Evolutionary conservation across 2,797 vertebrate genomes (phyloP).

Genomic region (Thripadectes ignobilis): DNA sequence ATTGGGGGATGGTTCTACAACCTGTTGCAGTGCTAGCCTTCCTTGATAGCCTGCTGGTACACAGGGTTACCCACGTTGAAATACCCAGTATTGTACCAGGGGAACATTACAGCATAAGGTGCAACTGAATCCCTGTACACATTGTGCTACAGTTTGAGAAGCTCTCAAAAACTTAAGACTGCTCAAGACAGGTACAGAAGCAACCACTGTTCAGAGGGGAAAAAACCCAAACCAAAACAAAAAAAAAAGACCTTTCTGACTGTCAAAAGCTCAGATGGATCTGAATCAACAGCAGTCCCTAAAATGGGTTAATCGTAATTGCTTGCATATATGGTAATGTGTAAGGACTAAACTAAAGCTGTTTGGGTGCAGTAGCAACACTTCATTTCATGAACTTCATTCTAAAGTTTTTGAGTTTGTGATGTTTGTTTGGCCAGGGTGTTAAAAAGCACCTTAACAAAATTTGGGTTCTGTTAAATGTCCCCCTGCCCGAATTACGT

Average conservation of each 20-base stretch:
- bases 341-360: not conserved
- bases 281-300: not conserved
- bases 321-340: not conserved
- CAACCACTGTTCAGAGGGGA: not conserved
- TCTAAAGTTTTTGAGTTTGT: not conserved
- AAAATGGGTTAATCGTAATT: not conserved
- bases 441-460: not conserved
- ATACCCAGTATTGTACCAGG: fast-evolving
- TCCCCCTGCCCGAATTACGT: not conserved
- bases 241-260: not conserved
- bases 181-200: not conserved
- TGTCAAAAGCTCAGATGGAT: not conserved
- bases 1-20: not conserved
- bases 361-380: not conserved
- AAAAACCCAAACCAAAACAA: not conserved
- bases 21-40: not conserved
- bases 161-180: not conserved
- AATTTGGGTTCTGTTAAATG: not conserved
- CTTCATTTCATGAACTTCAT: not conserved
- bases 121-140: fast-evolving
- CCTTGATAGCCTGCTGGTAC: not conserved
- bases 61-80: not conserved
- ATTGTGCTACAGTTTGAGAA: not conserved
- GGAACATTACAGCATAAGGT: not conserved
- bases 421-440: not conserved